These are phyloP conservation scores for Staurois parvus DNA, from an alignment of 2,797 vertebrate species.

Conservation along the genomic window DNA sequence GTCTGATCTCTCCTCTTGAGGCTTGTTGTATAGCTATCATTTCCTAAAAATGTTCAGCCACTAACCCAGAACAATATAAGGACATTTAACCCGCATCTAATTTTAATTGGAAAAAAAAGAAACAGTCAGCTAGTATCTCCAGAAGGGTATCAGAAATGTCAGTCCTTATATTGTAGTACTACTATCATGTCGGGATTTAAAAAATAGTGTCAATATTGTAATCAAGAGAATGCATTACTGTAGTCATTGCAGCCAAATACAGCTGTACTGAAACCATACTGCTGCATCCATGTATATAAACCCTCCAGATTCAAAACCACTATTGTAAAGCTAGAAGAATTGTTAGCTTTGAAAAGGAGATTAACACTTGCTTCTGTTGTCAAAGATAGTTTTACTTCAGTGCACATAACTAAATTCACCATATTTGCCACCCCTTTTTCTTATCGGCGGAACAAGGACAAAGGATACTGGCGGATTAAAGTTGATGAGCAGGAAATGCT, in stretches of 20 bases:
- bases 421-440: neutral
- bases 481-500: slow-evolving; percentile 40
- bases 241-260: neutral
- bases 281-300: neutral
- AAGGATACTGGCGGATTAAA: slow-evolving; percentile 26
- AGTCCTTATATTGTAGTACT: neutral
- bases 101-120: too few species aligned
- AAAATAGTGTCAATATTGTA: neutral
- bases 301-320: neutral
- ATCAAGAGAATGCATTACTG: neutral
- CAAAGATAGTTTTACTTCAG: neutral
- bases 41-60: too few species aligned
- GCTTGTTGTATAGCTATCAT: too few species aligned
- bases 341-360: neutral
- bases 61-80: too few species aligned
- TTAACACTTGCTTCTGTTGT: neutral
- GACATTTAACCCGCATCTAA: too few species aligned
- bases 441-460: slow-evolving; percentile 22
- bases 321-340: neutral
- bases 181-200: neutral
- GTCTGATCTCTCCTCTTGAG: too few species aligned
- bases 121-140: too few species aligned
- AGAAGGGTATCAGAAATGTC: too few species aligned
- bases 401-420: slow-evolving; percentile 9
- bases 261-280: neutral